phyloP scores from a whole-genome alignment of 2,113 vertebrate genomes.

The Sander lucioperca region DNA sequence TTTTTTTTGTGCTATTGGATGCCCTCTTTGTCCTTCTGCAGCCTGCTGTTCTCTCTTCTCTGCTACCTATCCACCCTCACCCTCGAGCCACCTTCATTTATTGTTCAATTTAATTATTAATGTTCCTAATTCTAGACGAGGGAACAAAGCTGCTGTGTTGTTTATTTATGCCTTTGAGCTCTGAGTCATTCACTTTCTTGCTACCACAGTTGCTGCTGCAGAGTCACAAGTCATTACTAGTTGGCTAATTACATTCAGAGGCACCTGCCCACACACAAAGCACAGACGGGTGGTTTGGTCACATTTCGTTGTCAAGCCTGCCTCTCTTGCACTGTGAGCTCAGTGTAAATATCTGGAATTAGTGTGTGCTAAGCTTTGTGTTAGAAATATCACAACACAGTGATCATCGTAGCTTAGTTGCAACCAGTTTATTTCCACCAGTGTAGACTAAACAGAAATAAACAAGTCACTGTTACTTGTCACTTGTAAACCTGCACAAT shows the following conservation, averaged over 20 bases:
- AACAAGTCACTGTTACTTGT: background rate
- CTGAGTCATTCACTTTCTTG: slow-evolving; percentile 32
- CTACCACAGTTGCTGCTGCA: slow-evolving; percentile 35
- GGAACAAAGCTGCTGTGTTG: slow-evolving; percentile 56
- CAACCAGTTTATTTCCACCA: slow-evolving; percentile 4
- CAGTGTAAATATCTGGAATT: slow-evolving; percentile 12
- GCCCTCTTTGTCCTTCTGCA: slow-evolving; percentile 50
- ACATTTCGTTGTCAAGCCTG: slow-evolving; percentile 34
- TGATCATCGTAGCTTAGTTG: background rate
- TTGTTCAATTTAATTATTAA: slow-evolving; percentile 75
- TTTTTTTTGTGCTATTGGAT: slow-evolving; percentile 34
- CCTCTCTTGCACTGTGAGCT: slow-evolving; percentile 17
- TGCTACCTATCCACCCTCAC: background rate
- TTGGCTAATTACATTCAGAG: slow-evolving; percentile 63
- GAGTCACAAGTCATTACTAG: slow-evolving; percentile 67
- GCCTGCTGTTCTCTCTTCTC: slow-evolving; percentile 28
- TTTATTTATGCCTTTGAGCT: slow-evolving; percentile 66
- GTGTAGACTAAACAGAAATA: slow-evolving; percentile 16
- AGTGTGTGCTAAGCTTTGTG: slow-evolving; percentile 13
- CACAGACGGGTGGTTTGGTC: slow-evolving; percentile 39
- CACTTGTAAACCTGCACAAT: background rate
- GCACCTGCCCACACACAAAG: slow-evolving; percentile 67
- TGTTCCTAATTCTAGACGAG: slow-evolving; percentile 68
- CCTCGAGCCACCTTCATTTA: slow-evolving; percentile 49
- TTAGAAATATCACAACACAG: slow-evolving; percentile 12